Conservation (phyloP, 1,140 invertebrate species). For the Ostrea denselamellosa region DNA sequence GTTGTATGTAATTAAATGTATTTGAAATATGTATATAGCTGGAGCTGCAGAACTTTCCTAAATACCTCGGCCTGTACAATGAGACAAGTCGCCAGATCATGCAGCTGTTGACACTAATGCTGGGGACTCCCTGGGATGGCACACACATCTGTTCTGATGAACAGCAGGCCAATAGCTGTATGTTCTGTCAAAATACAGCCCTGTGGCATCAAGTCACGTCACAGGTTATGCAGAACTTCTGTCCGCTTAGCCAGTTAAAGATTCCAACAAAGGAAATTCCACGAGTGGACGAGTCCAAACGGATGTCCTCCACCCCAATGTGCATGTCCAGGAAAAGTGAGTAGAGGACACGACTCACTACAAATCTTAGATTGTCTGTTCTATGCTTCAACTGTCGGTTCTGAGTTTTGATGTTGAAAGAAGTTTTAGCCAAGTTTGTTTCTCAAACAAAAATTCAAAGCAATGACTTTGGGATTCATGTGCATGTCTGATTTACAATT, state of each 20-base stretch:
- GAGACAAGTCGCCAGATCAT: constrained; percentile 87
- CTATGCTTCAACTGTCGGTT: background rate
- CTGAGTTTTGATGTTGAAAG: background rate
- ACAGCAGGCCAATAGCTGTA: constrained; percentile 85
- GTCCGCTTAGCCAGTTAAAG: constrained; percentile 81
- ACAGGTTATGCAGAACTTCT: constrained; percentile 86
- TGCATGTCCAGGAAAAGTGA: constrained; percentile 49
- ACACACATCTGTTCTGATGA: constrained; percentile 85
- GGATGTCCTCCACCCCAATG: constrained; percentile 44
- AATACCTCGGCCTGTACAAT: constrained; percentile 89
- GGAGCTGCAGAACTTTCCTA: constrained; percentile 94
- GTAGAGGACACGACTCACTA: background rate
- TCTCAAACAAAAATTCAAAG: too few species aligned
- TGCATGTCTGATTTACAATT: too few species aligned
- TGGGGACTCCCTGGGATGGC: constrained; percentile 87
- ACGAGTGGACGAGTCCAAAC: constrained; percentile 71
- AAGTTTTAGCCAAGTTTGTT: background rate
- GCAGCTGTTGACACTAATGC: constrained; percentile 89
- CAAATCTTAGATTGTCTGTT: background rate
- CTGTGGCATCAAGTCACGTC: constrained; percentile 95
- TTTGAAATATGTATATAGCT: constrained; percentile 83
- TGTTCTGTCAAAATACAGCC: constrained; percentile 93
- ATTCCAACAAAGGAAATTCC: constrained; percentile 77
- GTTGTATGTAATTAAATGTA: background rate
- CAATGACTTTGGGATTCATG: too few species aligned